phyloP scores from a whole-genome alignment of 2,113 vertebrate species.

The Todiramphus saurophagus region DNA sequence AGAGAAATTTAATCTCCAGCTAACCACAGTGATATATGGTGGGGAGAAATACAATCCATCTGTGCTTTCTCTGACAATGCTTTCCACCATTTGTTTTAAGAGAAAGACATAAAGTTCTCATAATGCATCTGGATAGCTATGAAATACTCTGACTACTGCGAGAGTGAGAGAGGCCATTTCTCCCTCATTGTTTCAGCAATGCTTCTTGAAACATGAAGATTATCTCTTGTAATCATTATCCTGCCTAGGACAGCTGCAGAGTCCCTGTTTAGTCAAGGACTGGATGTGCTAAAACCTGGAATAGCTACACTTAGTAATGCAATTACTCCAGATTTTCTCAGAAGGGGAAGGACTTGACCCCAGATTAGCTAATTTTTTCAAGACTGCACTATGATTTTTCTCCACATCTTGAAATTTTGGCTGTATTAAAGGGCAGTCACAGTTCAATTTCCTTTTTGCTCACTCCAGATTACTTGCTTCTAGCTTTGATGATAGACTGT shows the following conservation, averaged over 20 bases:
- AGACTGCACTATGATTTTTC: background rate
- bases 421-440: background rate
- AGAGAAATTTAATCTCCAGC: slow-evolving; percentile 49
- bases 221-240: slow-evolving; percentile 38
- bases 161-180: slow-evolving; percentile 3
- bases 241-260: slow-evolving; percentile 23
- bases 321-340: background rate
- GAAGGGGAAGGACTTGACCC: background rate
- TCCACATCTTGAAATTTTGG: background rate
- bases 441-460: background rate
- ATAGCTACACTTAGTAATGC: background rate
- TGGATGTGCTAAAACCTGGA: background rate
- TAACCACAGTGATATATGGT: slow-evolving; percentile 42
- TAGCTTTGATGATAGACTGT: background rate
- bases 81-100: slow-evolving; percentile 45
- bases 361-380: background rate
- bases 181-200: slow-evolving; percentile 17
- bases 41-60: slow-evolving; percentile 48
- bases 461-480: background rate
- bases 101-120: slow-evolving; percentile 60
- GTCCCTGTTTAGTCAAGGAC: slow-evolving; percentile 15
- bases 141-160: slow-evolving; percentile 45
- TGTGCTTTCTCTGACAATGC: slow-evolving; percentile 56
- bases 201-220: slow-evolving; percentile 40
- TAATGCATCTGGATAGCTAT: slow-evolving; percentile 57